These are phyloP conservation scores for Neoarius graeffei DNA, from an alignment of 2,113 vertebrate genomes.

Conservation along the genomic window DNA sequence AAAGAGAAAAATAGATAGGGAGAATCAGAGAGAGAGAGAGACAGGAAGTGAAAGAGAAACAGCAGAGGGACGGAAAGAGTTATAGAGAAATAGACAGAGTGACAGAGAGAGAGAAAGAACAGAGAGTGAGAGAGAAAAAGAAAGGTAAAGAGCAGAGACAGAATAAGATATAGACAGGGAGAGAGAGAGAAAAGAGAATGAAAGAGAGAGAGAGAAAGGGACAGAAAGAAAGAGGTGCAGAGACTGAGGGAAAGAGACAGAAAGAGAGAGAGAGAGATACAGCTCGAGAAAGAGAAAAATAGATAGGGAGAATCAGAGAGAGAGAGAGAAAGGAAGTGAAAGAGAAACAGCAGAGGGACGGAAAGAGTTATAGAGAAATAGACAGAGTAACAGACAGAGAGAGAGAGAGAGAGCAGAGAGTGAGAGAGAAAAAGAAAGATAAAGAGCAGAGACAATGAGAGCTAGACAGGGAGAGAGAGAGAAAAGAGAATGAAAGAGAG, in stretches of 20 bases:
- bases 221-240: not conserved
- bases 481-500: not conserved
- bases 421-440: conserved; percentile 37
- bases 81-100: not conserved
- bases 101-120: conserved; percentile 12
- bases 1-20: not conserved
- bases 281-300: not conserved
- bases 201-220: conserved; percentile 40
- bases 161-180: not conserved
- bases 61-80: too few relatives aligned
- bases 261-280: not conserved
- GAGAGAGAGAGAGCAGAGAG: conserved; percentile 32
- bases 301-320: not conserved
- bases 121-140: conserved; percentile 30
- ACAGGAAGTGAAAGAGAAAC: not conserved
- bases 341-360: not conserved
- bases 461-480: not conserved
- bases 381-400: not conserved
- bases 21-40: not conserved
- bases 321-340: not conserved
- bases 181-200: too few relatives aligned
- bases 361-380: too few relatives aligned
- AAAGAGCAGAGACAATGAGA: not conserved
- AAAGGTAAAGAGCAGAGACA: conserved; percentile 24
- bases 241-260: not conserved